Percentiles rank a stretch among this genome's conserved stretches.
phyloP scores from a whole-genome alignment of 1,140 invertebrate species.

The Drosophila rufa region DNA sequence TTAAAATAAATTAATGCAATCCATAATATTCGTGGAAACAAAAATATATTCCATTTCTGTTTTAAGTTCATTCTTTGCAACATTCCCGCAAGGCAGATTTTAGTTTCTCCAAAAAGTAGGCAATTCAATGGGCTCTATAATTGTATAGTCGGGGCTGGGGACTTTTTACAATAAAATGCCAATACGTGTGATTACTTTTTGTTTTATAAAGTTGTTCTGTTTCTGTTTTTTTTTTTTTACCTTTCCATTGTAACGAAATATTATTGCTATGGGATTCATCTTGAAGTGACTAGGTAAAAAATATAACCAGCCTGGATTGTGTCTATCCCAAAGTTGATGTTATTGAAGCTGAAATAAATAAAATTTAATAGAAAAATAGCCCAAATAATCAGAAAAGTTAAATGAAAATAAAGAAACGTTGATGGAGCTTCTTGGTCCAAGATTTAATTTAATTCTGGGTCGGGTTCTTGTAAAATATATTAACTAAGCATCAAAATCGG shows the following conservation, averaged over 20 bases:
- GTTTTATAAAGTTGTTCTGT: too few species aligned
- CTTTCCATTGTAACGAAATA: slow-evolving; percentile 2
- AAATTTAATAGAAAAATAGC: not conserved
- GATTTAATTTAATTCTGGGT: not conserved
- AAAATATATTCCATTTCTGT: not conserved
- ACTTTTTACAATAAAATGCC: too few species aligned
- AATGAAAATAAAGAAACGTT: not conserved
- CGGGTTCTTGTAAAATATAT: too few species aligned
- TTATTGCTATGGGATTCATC: slow-evolving; percentile 8
- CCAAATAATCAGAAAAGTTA: not conserved
- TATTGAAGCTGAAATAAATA: not conserved
- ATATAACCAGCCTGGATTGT: not conserved
- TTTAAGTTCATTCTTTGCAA: not conserved
- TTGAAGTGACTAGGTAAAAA: not conserved
- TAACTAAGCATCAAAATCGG: too few species aligned
- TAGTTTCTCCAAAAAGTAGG: not conserved
- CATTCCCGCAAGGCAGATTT: not conserved
- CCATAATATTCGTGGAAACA: too few species aligned
- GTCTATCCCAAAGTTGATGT: not conserved
- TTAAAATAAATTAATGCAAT: not conserved
- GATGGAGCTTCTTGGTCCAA: not conserved
- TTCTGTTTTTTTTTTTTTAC: not conserved
- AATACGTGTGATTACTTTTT: too few species aligned
- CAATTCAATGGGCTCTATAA: too few species aligned
- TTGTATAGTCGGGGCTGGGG: too few species aligned